phyloP scores from a whole-genome alignment of 2,888 invertebrate genomes.

The Caenorhabditis virilis region DNA sequence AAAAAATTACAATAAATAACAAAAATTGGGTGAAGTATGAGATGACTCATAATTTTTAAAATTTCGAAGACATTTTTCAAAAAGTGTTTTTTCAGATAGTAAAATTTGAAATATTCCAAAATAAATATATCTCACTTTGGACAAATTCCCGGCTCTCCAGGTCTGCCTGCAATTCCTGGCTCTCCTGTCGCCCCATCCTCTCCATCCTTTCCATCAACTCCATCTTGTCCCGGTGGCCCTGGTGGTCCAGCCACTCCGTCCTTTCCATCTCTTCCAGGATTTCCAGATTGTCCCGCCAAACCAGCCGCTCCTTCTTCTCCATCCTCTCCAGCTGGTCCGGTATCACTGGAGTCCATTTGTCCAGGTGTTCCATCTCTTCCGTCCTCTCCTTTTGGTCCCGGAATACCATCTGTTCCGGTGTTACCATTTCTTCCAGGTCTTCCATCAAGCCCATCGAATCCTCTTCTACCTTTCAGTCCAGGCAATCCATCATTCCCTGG shows the following conservation, averaged over 20 bases:
- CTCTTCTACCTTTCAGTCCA: slow-evolving; percentile 36
- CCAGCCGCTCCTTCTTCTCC: slow-evolving; percentile 38
- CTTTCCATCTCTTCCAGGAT: slow-evolving; percentile 34
- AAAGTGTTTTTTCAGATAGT: too few relatives aligned
- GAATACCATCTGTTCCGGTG: slow-evolving; percentile 28
- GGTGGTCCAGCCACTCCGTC: slow-evolving; percentile 41
- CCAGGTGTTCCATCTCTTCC: slow-evolving; percentile 34
- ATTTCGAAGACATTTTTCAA: too few relatives aligned
- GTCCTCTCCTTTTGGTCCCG: slow-evolving; percentile 28
- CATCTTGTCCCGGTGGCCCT: slow-evolving; percentile 44
- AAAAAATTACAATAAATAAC: too few relatives aligned
- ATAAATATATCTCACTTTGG: slow-evolving; percentile 20
- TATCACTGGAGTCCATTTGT: slow-evolving; percentile 13
- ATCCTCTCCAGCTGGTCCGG: slow-evolving; percentile 38
- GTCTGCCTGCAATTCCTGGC: slow-evolving; percentile 41
- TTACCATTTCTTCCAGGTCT: slow-evolving; percentile 45
- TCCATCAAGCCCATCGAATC: slow-evolving; percentile 42
- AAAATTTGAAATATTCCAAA: too few relatives aligned
- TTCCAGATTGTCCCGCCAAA: slow-evolving; percentile 44
- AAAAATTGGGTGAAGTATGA: too few relatives aligned
- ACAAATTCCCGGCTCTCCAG: slow-evolving; percentile 46
- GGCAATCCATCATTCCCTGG: slow-evolving; percentile 40
- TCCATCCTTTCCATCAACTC: slow-evolving; percentile 32
- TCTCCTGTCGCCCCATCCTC: slow-evolving; percentile 35
- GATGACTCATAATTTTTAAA: too few relatives aligned